Evolutionary conservation across 2,113 vertebrate genomes (phyloP), one percentile per base, ranked within the genome.

Genomic region (Machaerirhynchus nigripectus): DNA sequence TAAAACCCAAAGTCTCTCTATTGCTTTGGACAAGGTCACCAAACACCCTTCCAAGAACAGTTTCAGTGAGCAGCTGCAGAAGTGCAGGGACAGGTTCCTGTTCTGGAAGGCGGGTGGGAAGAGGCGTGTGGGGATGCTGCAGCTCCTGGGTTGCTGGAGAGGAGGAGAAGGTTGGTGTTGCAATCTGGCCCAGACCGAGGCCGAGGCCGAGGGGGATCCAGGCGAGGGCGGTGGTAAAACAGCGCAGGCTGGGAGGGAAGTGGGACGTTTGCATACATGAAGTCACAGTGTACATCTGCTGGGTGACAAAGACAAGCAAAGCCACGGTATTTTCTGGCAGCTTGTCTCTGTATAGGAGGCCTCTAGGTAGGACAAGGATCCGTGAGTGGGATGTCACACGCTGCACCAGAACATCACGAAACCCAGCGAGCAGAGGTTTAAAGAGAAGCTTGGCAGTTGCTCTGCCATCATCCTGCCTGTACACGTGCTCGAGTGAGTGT

Each of bases 251-350:
- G 71, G 60, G 68, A 84, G 91, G 27, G 59, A 19, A 40, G 60
- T 19, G 77, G 79, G 19, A 76, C 40, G 53, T 71, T 84, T 94
- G 96, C 88, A 93, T 94, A 75, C 83, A 0, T 6, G 65, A 49
- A 89, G 83, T 96, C 96, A 97, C 96, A 97, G 96, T 96, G 96
- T 80, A 73, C 83, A 73, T 81, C 79, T 87, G 71, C 87, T 49
- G 89, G 83, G 30, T 63, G 84, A 56, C 1, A 33, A 9, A 63
- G 93, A 77, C 95, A 86, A 90, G 79, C 75, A 90, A 22, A 84
- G 69, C 79, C 95, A 56, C 64, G 4, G 52, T 7, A 13, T 27
- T 27, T 55, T 17, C 82, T 49, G 90, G 79, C 92, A 92, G 92
- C 71, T 86, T 33, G 88, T 95, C 90, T 75, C 84, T 90, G 85